phyloP scores from a whole-genome alignment of 2,113 vertebrate species.

The Anguilla japonica region DNA sequence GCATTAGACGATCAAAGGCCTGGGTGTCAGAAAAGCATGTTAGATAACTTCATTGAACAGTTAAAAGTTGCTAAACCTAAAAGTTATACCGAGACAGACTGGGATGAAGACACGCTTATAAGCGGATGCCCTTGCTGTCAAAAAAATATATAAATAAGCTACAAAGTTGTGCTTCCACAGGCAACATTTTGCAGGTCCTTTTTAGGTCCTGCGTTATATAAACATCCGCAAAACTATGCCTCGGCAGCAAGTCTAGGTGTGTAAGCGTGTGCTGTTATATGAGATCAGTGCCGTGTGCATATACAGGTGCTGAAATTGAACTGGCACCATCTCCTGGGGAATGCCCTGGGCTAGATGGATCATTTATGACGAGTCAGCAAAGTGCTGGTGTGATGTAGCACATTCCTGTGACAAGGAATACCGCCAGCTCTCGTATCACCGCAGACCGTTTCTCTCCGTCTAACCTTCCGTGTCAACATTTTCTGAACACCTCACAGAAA shows the following conservation, averaged over 20 bases:
- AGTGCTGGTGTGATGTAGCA: slow-evolving; percentile 26
- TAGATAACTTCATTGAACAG: neutral
- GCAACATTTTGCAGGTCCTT: neutral
- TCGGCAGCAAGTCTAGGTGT: neutral
- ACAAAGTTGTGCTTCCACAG: neutral
- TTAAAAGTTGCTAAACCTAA: neutral
- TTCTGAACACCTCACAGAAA: neutral
- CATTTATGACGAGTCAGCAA: slow-evolving; percentile 46
- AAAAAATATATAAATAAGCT: neutral
- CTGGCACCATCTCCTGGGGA: slow-evolving; percentile 40
- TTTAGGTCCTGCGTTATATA: neutral
- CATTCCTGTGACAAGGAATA: slow-evolving; percentile 29
- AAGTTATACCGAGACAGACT: neutral
- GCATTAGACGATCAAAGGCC: neutral
- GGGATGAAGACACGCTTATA: neutral
- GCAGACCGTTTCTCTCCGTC: neutral
- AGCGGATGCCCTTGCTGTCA: neutral
- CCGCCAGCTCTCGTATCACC: neutral
- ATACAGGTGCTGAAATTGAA: slow-evolving; percentile 15
- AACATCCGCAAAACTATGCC: neutral
- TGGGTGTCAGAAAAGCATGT: neutral
- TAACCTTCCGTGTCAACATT: slow-evolving; percentile 11
- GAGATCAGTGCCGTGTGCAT: slow-evolving; percentile 16
- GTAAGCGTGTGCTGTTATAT: neutral
- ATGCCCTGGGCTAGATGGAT: slow-evolving; percentile 24